These are phyloP conservation scores for Hyperoodon ampullatus DNA, from an alignment of 2,113 vertebrate species.

Conservation along the genomic window DNA sequence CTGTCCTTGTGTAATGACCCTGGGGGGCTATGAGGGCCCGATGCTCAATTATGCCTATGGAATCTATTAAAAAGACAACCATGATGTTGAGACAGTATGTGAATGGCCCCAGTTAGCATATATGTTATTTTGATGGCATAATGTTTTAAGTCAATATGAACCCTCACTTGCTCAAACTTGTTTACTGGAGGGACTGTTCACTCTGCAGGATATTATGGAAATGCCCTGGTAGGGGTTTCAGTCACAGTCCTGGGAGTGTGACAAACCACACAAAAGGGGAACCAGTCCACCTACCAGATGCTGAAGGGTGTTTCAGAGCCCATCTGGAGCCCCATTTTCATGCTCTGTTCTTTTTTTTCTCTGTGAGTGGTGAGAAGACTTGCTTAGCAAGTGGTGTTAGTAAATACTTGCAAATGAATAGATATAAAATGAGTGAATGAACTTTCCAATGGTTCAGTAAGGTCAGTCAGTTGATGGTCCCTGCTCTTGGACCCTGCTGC, in stretches of 20 bases:
- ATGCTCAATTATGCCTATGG: rapidly evolving
- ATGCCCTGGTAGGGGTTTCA: not conserved
- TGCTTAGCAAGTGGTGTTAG: too few relatives aligned
- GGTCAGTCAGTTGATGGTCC: not conserved
- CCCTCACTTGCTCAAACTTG: not conserved
- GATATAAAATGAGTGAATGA: rapidly evolving
- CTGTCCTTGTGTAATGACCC: rapidly evolving
- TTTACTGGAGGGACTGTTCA: not conserved
- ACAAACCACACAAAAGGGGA: constrained; percentile 56
- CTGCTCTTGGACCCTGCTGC: not conserved
- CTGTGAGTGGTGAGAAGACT: rapidly evolving
- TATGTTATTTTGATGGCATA: rapidly evolving
- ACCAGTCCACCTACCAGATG: constrained; percentile 48
- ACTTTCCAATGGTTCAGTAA: not conserved
- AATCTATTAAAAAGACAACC: rapidly evolving
- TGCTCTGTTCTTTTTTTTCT: too few relatives aligned
- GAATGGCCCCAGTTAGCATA: rapidly evolving
- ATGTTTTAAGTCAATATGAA: not conserved
- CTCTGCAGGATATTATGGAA: not conserved
- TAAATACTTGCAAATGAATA: too few relatives aligned
- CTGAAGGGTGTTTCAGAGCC: not conserved
- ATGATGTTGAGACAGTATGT: rapidly evolving
- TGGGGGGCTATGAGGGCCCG: rapidly evolving
- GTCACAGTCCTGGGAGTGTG: not conserved
- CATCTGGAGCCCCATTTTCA: not conserved